These are phyloP conservation scores for Diorhabda sublineata DNA, from an alignment of 1,140 invertebrate genomes.

Conservation along the genomic window DNA sequence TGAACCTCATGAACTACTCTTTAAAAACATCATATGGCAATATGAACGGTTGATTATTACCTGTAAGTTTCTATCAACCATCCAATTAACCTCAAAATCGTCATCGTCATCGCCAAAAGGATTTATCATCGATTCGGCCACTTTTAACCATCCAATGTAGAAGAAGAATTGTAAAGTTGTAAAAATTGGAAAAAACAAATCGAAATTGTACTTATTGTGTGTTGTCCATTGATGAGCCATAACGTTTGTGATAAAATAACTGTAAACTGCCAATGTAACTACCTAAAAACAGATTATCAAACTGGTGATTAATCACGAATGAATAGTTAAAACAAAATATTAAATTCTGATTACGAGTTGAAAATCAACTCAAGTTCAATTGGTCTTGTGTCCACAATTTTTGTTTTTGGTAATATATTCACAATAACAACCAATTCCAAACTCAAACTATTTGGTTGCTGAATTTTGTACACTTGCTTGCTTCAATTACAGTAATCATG, in stretches of 20 bases:
- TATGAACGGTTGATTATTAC: constrained; percentile 42
- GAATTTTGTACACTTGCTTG: no score
- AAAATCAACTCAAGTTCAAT: no score
- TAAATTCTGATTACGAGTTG: background rate
- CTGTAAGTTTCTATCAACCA: constrained; percentile 82
- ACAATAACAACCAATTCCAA: no score
- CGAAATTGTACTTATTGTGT: constrained; percentile 52
- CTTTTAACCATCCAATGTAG: constrained; percentile 92
- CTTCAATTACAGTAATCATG: no score
- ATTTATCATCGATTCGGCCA: constrained; percentile 79
- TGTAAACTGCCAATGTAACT: constrained; percentile 87
- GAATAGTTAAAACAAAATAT: background rate
- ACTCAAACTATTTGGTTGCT: no score
- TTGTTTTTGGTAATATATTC: no score
- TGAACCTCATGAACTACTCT: no score
- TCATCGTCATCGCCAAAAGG: constrained; percentile 92
- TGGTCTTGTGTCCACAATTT: no score
- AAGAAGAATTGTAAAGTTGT: constrained; percentile 80
- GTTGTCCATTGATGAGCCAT: constrained; percentile 80
- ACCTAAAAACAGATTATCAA: constrained; percentile 56
- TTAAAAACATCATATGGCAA: no score
- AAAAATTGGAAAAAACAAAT: constrained; percentile 85
- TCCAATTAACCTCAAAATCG: constrained; percentile 74
- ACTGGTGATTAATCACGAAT: background rate
- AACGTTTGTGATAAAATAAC: constrained; percentile 78